These are phyloP conservation scores for Chrysolina oricalcia DNA, from an alignment of 2,888 invertebrate genomes.

Conservation along the genomic window DNA sequence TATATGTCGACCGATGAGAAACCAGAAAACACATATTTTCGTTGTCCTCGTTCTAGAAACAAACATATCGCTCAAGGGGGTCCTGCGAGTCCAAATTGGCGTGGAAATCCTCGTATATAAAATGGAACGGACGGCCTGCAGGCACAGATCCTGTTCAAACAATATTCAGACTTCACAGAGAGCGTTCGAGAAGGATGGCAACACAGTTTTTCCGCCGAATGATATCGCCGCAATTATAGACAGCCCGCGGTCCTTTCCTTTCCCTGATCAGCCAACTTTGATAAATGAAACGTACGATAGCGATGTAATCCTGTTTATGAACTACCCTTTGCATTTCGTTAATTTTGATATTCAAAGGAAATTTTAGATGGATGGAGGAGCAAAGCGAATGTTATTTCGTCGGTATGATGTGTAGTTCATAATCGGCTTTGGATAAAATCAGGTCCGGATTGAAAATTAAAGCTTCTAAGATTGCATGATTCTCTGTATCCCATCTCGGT, in stretches of 20 bases:
- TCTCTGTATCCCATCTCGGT: no score
- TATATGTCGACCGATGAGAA: background rate
- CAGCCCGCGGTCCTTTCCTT: slow-evolving; percentile 50
- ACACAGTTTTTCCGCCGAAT: slow-evolving; percentile 46
- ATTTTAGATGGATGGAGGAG: slow-evolving; percentile 19
- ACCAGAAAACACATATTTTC: background rate
- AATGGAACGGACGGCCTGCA: slow-evolving; percentile 7
- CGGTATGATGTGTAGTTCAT: slow-evolving; percentile 5
- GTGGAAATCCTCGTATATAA: slow-evolving; percentile 15
- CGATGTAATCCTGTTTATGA: slow-evolving; percentile 50
- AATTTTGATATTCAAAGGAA: slow-evolving; percentile 46
- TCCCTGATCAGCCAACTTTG: slow-evolving; percentile 54
- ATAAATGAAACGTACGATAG: slow-evolving; percentile 52
- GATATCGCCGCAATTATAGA: slow-evolving; percentile 57
- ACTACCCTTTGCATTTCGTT: slow-evolving; percentile 47
- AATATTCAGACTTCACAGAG: slow-evolving; percentile 21
- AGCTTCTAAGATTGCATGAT: no score
- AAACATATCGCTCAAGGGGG: slow-evolving; percentile 6
- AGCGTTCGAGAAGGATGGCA: slow-evolving; percentile 12
- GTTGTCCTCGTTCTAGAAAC: slow-evolving; percentile 7
- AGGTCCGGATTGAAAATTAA: no score
- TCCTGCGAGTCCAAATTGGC: slow-evolving; percentile 19
- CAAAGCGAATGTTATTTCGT: background rate
- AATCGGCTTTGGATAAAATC: background rate
- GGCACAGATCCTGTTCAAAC: slow-evolving; percentile 40